These are phyloP conservation scores for Nomada lathburiana DNA, from an alignment of 2,888 invertebrate genomes.

Conservation along the genomic window DNA sequence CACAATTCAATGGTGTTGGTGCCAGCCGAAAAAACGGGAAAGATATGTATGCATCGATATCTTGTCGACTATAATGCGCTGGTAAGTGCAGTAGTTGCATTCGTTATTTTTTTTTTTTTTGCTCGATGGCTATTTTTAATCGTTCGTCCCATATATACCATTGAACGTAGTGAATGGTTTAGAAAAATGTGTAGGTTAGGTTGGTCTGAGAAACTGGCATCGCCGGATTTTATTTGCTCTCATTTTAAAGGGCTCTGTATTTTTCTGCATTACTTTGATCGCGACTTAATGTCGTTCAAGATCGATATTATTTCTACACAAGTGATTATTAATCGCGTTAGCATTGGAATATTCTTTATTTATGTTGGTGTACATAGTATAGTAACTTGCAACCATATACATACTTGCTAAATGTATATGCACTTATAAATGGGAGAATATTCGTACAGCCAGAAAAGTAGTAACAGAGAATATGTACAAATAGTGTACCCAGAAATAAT, in stretches of 20 bases:
- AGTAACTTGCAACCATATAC: slow-evolving; percentile 40
- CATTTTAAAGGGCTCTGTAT: slow-evolving; percentile 66
- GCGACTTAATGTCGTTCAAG: slow-evolving; percentile 41
- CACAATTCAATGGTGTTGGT: slow-evolving; percentile 73
- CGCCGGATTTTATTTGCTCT: slow-evolving; percentile 74
- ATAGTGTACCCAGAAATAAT: not conserved
- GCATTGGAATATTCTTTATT: slow-evolving; percentile 69
- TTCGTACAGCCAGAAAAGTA: slow-evolving; percentile 29
- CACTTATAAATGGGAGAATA: slow-evolving; percentile 39
- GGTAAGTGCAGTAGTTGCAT: slow-evolving; percentile 65
- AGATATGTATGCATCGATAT: slow-evolving; percentile 69
- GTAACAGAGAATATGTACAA: slow-evolving; percentile 3
- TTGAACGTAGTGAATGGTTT: slow-evolving; percentile 50
- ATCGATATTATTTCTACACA: slow-evolving; percentile 39
- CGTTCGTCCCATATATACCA: not conserved
- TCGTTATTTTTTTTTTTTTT: not conserved
- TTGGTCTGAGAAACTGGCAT: slow-evolving; percentile 78
- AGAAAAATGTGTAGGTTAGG: slow-evolving; percentile 81
- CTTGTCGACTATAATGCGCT: slow-evolving; percentile 72
- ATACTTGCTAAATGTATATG: slow-evolving; percentile 22
- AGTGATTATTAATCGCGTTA: slow-evolving; percentile 34
- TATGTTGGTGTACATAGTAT: slow-evolving; percentile 71
- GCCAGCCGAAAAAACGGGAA: slow-evolving; percentile 72
- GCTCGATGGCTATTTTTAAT: not conserved
- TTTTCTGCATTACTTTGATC: slow-evolving; percentile 65